Percentiles rank a stretch among this genome's conserved stretches.
Conservation (phyloP, 2,888 invertebrate genomes). For the Microctonus brassicae region DNA sequence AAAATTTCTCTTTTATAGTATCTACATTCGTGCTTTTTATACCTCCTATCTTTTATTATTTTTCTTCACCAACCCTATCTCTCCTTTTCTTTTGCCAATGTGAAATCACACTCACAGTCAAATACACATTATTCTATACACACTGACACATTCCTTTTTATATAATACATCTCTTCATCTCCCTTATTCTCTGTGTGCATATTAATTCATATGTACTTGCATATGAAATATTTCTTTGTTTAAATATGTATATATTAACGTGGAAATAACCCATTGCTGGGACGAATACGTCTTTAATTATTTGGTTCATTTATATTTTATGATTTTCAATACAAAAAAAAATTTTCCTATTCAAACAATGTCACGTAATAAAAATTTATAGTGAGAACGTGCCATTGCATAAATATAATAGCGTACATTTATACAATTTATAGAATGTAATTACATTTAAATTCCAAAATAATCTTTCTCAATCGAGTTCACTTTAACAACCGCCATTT, state of each 20-base stretch:
- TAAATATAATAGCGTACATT: no score
- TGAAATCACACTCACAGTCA: constrained; percentile 6
- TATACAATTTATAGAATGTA: neutral
- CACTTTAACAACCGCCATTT: neutral
- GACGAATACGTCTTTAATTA: no score
- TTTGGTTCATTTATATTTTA: no score
- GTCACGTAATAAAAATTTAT: no score
- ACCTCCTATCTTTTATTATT: constrained; percentile 29
- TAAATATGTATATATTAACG: neutral
- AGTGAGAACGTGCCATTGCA: no score
- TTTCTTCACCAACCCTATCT: constrained; percentile 21
- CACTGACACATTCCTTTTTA: constrained; percentile 35
- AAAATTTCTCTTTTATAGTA: constrained; percentile 3
- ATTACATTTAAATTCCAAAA: neutral
- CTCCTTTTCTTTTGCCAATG: constrained; percentile 8
- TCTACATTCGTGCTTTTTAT: constrained; percentile 2
- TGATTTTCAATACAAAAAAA: no score
- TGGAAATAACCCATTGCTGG: no score
- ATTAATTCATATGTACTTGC: neutral
- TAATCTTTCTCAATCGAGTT: neutral
- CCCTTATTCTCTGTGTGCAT: neutral
- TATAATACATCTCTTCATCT: constrained; percentile 4
- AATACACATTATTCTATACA: constrained; percentile 3
- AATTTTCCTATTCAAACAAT: no score
- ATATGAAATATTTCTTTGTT: neutral